Evolutionary conservation across 1,140 invertebrate species (phyloP), one percentile per base, ranked within the genome.

Genomic region (Heliothis subflexa): DNA sequence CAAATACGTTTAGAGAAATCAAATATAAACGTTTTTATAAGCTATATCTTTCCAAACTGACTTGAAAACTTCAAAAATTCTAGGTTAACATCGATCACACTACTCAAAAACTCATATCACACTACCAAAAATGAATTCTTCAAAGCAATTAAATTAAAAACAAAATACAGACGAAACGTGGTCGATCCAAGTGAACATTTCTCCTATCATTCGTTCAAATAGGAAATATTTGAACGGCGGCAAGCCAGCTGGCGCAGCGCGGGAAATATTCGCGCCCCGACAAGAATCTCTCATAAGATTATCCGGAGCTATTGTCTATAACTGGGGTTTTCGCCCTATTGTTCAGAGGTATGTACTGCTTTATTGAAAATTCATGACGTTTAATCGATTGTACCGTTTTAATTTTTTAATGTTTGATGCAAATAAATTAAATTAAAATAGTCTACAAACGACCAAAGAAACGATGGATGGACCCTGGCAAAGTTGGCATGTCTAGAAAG

Each of bases 271-370:
- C 49, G 33, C 61, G 57, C 52, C 50, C 54, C 57, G 78, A 61
- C n/a, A 54, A 64, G 50, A 61, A 55, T 74, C 62, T 52, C 59
- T 75, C 73, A 64, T 75, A 75, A 64, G 59, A 62, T 62, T 62
- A 62, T 49, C 50, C 61, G 33, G 21, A 59, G 21, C 70, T 45
- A 80, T 80, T 80, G 61, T 79, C 78, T 79, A 68, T 62, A 50
- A 62, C 16, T n/a, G 59, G 73, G 59, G 47, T 52, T 14, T 59
- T 59, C 21, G 21, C 73, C 57, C 73, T 16, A 75, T 61, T 49
- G 55, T 74, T 47, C 21, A 7, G 14, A 25, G 40, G 40, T 49
- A 66, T 66, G 62, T 66, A 66, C 10, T 21, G 40, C 62, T 66
- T 66, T 47, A 62, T 49, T 49, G 40, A 62, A 74, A 74, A 72